Percentiles rank a stretch among this genome's conserved stretches.
Conservation (phyloP, 2,797 vertebrate species). For the Aphelocoma californica region DNA sequence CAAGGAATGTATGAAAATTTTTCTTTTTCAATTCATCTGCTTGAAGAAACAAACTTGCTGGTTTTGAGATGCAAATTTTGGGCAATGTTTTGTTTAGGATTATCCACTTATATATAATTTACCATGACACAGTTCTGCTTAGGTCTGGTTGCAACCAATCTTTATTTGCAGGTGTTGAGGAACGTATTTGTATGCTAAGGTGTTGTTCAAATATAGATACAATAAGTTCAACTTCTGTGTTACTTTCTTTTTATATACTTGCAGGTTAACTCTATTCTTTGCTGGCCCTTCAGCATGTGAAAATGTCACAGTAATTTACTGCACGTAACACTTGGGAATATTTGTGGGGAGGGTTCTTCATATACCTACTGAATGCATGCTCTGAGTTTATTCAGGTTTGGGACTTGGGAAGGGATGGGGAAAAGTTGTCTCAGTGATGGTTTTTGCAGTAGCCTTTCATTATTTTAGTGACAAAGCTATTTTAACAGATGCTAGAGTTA, state of each 20-base stretch:
- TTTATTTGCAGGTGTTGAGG: not conserved
- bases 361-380: not conserved
- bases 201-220: not conserved
- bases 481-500: not conserved
- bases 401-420: not conserved
- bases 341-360: not conserved
- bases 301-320: not conserved
- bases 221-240: not conserved
- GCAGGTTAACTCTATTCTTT: not conserved
- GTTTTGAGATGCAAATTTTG: not conserved
- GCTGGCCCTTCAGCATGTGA: not conserved
- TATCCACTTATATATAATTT: not conserved
- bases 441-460: not conserved
- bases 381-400: not conserved
- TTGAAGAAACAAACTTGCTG: not conserved
- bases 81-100: not conserved
- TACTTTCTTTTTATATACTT: not conserved
- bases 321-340: not conserved
- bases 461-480: not conserved
- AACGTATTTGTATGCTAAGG: not conserved
- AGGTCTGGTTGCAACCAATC: not conserved
- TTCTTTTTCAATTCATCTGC: not conserved
- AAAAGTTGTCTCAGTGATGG: not conserved
- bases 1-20: not conserved
- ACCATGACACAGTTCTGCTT: not conserved